Evolutionary conservation across 2,888 invertebrate genomes (phyloP), one percentile per base, ranked within the genome.

Genomic region (Morpho deidamia): DNA sequence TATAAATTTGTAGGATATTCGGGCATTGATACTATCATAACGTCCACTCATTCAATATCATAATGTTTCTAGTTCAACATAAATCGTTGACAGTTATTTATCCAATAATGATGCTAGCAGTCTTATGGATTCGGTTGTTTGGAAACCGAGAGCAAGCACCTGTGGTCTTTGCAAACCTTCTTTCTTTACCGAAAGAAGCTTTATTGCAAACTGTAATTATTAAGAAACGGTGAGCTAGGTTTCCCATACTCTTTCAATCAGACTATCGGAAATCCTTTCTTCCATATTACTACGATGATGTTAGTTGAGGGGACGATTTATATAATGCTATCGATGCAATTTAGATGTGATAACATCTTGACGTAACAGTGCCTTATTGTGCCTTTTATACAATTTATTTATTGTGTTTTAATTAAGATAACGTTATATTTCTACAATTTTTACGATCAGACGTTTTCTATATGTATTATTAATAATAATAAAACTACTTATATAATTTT

Each of bases 331-430:
- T 63, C 76, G 70, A 73, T 72, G 69, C 71, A 76, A 76, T 74
- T 77, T 80, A 78, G 74, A 85, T 88, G 88, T 89, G 88, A 88
- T 88, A 85, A 84, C 85, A 86, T 80, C 85, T 81, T 75, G 77
- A 86, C 75, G 76, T 81, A 83, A 81, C 81, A 81, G 86, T 89
- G 88, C 87, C 88, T 89, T 83, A 83, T 81, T 83, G 86, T 89
- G 88, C 87, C 86, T 88, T 85, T 81, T 51, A 82, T 71, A 71
- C 73, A 80, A 75, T 72, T 71, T 87, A 87, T 87, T 86, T 87
- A 85, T 86, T 85, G 79, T 71, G 73, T 84, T 81, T 80, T 44
- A 78, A 78, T 78, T 81, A 80, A 84, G 81, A 76, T 78, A 65
- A 60, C 43, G 64, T 63, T 69, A 64, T 79, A 83, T 83, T 80